phyloP scores from a whole-genome alignment of 2,888 invertebrate species.

The Catocala fraxini region DNA sequence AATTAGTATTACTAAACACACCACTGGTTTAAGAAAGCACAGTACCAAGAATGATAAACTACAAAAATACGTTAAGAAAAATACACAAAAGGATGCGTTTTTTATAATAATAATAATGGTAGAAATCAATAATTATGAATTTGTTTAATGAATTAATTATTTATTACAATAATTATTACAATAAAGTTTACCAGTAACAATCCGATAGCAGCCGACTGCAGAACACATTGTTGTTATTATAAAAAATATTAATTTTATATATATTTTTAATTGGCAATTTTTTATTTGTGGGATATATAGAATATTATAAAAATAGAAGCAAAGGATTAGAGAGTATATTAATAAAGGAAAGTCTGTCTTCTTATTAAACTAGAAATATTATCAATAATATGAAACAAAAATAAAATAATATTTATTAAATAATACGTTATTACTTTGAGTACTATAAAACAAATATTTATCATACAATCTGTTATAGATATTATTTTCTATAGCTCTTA shows the following conservation, averaged over 20 bases:
- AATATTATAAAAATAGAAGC: conserved; percentile 44
- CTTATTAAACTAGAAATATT: conserved; percentile 17
- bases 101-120: conserved; percentile 59
- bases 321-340: conserved; percentile 30
- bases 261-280: conserved; percentile 58
- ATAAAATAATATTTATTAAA: too few relatives aligned
- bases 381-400: too few relatives aligned
- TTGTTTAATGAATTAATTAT: conserved; percentile 57
- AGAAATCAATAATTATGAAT: conserved; percentile 60
- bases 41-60: conserved; percentile 39
- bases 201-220: conserved; percentile 92
- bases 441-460: too few relatives aligned
- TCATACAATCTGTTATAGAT: too few relatives aligned
- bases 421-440: too few relatives aligned
- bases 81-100: conserved; percentile 41
- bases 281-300: conserved; percentile 42
- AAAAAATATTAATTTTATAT: conserved; percentile 66
- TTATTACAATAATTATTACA: conserved; percentile 52
- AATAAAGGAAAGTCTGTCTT: conserved; percentile 24
- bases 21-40: conserved; percentile 37
- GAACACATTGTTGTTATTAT: conserved; percentile 78
- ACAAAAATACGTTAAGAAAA: conserved; percentile 40
- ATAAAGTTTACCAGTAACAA: conserved; percentile 90
- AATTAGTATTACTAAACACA: not conserved
- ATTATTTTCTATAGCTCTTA: too few relatives aligned